phyloP scores from a whole-genome alignment of 2,888 invertebrate species.

The Polydrusus tereticollis region DNA sequence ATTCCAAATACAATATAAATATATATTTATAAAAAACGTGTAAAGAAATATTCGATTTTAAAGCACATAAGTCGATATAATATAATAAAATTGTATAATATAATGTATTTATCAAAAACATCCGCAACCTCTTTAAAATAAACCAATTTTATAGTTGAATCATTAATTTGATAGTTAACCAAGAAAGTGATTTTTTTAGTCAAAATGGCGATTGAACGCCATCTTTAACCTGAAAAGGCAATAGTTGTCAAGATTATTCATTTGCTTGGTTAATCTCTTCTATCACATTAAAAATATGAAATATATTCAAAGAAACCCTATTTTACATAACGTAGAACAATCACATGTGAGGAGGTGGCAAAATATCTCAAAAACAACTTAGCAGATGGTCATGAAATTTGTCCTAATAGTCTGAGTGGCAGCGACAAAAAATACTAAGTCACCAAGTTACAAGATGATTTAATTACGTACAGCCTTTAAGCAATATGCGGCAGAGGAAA shows the following conservation, averaged over 20 bases:
- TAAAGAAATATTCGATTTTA: slow-evolving; percentile 44
- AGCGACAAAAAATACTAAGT: too few species aligned
- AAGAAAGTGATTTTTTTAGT: not conserved
- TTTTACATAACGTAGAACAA: not conserved
- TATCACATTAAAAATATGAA: not conserved
- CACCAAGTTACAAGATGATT: too few species aligned
- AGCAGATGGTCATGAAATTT: too few species aligned
- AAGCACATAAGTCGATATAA: slow-evolving; percentile 54
- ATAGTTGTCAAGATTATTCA: not conserved
- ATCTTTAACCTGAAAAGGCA: not conserved
- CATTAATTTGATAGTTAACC: not conserved
- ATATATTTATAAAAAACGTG: slow-evolving; percentile 35
- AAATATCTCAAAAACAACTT: not conserved
- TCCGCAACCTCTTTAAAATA: slow-evolving; percentile 58
- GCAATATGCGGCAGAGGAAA: too few species aligned
- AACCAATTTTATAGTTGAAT: slow-evolving; percentile 16
- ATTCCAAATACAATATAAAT: slow-evolving; percentile 30
- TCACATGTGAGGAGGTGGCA: not conserved
- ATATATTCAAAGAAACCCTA: not conserved
- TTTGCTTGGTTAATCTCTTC: not conserved
- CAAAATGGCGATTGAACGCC: too few species aligned
- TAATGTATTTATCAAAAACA: slow-evolving; percentile 58
- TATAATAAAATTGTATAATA: slow-evolving; percentile 56
- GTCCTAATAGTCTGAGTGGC: too few species aligned
- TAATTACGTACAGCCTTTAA: too few species aligned